Base-by-base conservation (phyloP, 2,797 vertebrate species). In the Cuniculus paca region DNA sequence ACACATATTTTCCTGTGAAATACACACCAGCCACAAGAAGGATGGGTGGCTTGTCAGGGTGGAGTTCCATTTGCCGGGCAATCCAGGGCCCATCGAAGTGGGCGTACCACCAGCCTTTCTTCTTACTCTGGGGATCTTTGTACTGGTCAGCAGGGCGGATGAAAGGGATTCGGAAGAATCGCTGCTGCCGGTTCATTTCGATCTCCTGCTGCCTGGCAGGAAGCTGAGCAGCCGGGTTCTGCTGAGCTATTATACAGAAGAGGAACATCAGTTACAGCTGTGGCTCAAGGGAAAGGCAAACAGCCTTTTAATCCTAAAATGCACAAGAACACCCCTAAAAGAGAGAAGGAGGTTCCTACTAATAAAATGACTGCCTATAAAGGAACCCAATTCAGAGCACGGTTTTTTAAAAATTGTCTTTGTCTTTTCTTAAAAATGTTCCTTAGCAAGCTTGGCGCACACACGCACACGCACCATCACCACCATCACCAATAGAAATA, bases 91-190 rank as follows among this genome's bases (percentile, higher is more conserved):
- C 99, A 80, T 99, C 99, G 10, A 99, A 99, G 98, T 99, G 99
- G 0, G 99, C 99, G 0, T 99, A 99, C 99, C 99, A 99, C 99
- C 99, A 99, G 42, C 99, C 99, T 97, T 99, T 99, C 98, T 99
- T 99, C 98, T 99, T 99, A 97, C 96, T 99, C 98, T 99, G 99
- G 0, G 99, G 99, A 61, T 99, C 99, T 80, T 99, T 99, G 98
- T 99, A 99, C 95, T 99, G 99, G 97, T 99, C 99, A 0, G 99
- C 99, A 0, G 99, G 99, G 1, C 99, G 99, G 98, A 99, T 99
- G 98, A 99, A 99, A 0, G 99, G 99, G 97, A 99, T 99, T 50
- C 99, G 99, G 98, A 99, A 99, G 97, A 99, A 99, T 17, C 99
- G 99, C 96, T 99, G 99, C 63, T 99, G 99, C 0, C 99, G 98